Conservation (phyloP, 2,888 invertebrate species). For the Candidula unifasciata region DNA sequence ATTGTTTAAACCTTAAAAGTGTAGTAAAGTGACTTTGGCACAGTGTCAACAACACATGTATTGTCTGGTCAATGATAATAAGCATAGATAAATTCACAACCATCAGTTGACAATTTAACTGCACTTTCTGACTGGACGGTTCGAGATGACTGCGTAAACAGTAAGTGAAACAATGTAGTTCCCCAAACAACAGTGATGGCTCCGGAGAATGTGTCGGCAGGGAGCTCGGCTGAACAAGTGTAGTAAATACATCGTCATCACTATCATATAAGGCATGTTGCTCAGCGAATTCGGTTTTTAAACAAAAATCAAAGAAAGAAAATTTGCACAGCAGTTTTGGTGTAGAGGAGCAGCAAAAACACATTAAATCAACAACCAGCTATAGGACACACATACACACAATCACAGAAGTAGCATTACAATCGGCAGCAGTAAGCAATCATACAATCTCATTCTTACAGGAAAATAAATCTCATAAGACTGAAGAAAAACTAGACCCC, state of each 20-base stretch:
- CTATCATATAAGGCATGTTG: not conserved
- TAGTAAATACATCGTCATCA: no score
- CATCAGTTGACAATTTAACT: not conserved
- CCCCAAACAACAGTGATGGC: no score
- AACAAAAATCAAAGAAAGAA: not conserved
- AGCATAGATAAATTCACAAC: not conserved
- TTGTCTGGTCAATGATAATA: not conserved
- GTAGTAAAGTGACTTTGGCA: no score
- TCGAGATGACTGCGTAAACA: not conserved
- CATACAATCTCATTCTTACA: not conserved
- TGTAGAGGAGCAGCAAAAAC: not conserved
- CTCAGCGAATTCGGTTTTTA: not conserved
- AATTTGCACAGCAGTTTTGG: constrained; percentile 18
- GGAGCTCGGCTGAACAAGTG: no score
- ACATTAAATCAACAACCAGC: not conserved
- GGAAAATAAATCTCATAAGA: no score
- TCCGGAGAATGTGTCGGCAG: no score
- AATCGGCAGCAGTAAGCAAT: not conserved
- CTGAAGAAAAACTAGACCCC: no score
- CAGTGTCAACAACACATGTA: no score
- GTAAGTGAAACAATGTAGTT: no score
- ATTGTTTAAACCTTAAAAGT: no score
- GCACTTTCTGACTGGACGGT: constrained; percentile 31
- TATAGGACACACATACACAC: constrained; percentile 7
- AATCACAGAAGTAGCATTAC: not conserved